These are phyloP conservation scores for Mandrillus leucophaeus DNA, from an alignment of 2,113 vertebrate species.

Conservation along the genomic window DNA sequence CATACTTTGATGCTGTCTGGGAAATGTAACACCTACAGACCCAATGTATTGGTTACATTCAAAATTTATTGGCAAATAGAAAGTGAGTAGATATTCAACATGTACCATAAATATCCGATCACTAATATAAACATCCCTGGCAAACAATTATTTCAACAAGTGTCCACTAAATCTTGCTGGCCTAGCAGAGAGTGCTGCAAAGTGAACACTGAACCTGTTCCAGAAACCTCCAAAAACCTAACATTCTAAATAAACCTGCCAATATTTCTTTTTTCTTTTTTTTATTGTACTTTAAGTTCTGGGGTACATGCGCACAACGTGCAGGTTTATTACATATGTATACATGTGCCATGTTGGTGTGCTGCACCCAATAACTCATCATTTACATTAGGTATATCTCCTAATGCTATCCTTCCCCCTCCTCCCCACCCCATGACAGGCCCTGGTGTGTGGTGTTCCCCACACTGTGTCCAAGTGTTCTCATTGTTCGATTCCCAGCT, in stretches of 20 bases:
- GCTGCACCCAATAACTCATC: too few species aligned
- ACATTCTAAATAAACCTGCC: not conserved
- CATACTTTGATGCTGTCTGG: not conserved
- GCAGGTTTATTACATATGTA: too few species aligned
- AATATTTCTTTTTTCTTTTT: not conserved
- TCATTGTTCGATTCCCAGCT: too few species aligned
- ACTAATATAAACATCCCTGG: not conserved
- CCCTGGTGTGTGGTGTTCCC: too few species aligned
- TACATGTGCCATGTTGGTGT: too few species aligned
- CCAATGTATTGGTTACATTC: not conserved
- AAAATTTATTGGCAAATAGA: slow-evolving; percentile 29
- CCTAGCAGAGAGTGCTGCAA: not conserved
- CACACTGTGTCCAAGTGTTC: too few species aligned
- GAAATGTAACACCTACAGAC: not conserved
- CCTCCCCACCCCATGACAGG: too few species aligned
- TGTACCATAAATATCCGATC: slow-evolving; percentile 38
- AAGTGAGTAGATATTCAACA: not conserved
- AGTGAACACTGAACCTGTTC: not conserved
- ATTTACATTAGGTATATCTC: too few species aligned
- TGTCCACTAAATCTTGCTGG: not conserved
- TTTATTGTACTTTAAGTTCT: too few species aligned
- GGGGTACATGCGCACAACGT: too few species aligned
- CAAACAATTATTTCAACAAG: not conserved
- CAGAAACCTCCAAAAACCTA: not conserved
- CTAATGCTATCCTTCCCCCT: too few species aligned